Evolutionary conservation across 2,113 vertebrate genomes (phyloP), one percentile per base, ranked within the genome.

Genomic region (Hemiprocne comata): DNA sequence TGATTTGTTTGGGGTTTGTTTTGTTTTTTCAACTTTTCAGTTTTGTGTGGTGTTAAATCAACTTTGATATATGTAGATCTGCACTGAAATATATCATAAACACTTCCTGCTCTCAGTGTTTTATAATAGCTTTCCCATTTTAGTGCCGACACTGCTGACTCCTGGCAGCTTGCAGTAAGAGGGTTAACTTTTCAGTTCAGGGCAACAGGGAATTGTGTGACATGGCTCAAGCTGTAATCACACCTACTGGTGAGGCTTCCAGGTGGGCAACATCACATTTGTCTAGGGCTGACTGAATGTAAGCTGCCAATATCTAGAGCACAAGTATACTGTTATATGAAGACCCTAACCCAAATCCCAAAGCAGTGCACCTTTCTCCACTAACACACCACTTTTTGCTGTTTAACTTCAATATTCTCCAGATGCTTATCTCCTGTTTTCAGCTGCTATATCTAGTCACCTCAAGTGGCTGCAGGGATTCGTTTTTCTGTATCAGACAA

Each of bases 131-230:
- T 66, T 88, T 73, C 64, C 33, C 55, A n/a, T 24, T 93, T 82
- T 24, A 70, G 19, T n/a, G 13, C 51, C 70, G 85, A 28, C 31
- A 62, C 18, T 82, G 57, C 71, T 71, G 64, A 95, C 46, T 42
- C 17, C 25, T 62, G 77, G 31, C 75, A 85, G 18, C 42, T 69
- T 71, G n/a, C 38, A 71, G 57, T 83, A 88, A 80, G 48, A 67
- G 69, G 72, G 64, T 89, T 94, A 94, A 95, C 66, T 88, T 87
- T 94, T 94, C 36, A 86, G 26, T 83, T 88, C 69, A 67, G 42
- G n/a, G 20, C 55, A 85, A 66, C 1, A 38, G 82, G 79, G 67
- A 58, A 29, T 83, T 54, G 36, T 66, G 46, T 71, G 87, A 58
- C 51, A n/a, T 17, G 85, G 33, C 57, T 76, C 66, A 85, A 93